Base-by-base conservation (phyloP, 2,797 vertebrate species). In the Garrulus glandarius region DNA sequence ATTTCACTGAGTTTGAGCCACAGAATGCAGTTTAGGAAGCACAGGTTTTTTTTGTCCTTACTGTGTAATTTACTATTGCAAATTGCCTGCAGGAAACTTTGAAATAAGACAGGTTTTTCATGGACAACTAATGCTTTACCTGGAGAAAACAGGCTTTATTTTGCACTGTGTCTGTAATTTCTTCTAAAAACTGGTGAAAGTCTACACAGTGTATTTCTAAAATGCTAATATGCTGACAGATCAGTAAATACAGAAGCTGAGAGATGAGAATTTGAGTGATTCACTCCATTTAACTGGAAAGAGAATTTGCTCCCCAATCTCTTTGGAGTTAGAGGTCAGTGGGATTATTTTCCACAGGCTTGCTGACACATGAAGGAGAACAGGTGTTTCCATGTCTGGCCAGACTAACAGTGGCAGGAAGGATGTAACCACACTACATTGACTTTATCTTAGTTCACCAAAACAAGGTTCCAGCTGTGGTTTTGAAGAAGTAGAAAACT, bases 361-460 rank as follows among this genome's bases (percentile, higher is more conserved):
- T 77, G 81, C 91, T 53, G 8, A 46, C 64, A 37, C 37, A 55
- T 22, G 74, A 50, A 71, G 21, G 41, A 80, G 43, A 52, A 93
- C 85, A 92, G 81, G 93, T 89, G 68, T 64, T 53, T 87, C 68
- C 68, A 70, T 7, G 34, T 55, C 74, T 75, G 85, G 50, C 76
- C 77, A 79, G 79, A 15, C 61, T 16, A 76, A 46, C 78, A 59
- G 85, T 1, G 36, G 77, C 86, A 87, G 92, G 92, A 92, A 90
- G 93, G 95, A 93, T 89, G 93, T 92, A 95, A 82, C 47, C 90
- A 93, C 12, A 41, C 88, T 95, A 84, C 95, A 77, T 92, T 95
- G 69, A 95, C 59, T 81, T 87, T 3, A 49, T 67, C 82, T 52
- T 23, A 69, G 78, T 4, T 92, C 77, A 84, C 37, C 70, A 43